These are phyloP conservation scores for Tachyglossus aculeatus DNA, from an alignment of 2,797 vertebrate genomes.

Conservation along the genomic window DNA sequence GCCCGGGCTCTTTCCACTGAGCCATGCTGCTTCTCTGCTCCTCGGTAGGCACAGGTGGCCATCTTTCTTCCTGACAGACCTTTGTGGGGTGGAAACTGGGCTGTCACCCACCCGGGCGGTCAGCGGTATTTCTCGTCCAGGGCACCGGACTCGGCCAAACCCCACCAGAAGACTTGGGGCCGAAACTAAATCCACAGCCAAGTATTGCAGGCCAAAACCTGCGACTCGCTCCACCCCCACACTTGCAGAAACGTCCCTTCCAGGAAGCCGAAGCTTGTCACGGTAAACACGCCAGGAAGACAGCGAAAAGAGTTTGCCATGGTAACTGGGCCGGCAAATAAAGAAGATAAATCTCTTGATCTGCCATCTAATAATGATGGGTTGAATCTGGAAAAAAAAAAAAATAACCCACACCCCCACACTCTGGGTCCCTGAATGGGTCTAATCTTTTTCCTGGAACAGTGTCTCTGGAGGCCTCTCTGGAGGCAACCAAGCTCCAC, in stretches of 20 bases:
- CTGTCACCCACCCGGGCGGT: too few species aligned
- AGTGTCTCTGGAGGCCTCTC: background rate
- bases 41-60: too few species aligned
- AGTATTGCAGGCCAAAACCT: background rate
- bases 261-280: fast-evolving
- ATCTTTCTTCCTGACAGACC: too few species aligned
- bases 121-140: background rate
- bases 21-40: too few species aligned
- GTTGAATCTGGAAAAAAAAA: background rate
- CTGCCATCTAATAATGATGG: background rate
- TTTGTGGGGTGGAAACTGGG: too few species aligned
- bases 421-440: background rate
- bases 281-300: background rate
- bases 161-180: too few species aligned
- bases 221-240: background rate
- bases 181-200: too few species aligned
- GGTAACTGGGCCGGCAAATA: background rate
- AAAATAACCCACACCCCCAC: too few species aligned
- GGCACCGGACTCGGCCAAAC: background rate
- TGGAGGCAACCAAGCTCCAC: background rate
- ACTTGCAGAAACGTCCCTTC: background rate
- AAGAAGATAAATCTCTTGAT: fast-evolving
- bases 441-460: background rate
- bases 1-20: too few species aligned
- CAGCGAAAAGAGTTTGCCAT: too few species aligned